Evolutionary conservation across 2,888 invertebrate genomes (phyloP).

Genomic region (Epinotia bilunana): DNA sequence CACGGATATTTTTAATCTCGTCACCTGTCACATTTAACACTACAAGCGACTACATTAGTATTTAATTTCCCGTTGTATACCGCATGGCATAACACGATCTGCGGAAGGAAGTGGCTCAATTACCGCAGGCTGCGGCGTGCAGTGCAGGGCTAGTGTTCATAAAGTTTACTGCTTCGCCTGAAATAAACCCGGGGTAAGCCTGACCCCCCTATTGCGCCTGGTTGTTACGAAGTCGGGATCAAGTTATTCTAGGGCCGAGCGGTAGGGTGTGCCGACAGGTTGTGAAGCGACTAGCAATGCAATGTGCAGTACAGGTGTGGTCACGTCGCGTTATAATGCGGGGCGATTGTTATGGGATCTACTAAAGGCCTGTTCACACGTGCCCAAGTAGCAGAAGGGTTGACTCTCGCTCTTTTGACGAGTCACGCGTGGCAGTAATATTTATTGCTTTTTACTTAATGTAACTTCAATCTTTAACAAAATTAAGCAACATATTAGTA

Average conservation of each 20-base stretch:
- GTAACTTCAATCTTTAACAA: neutral
- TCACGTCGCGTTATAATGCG: slow-evolving; percentile 62
- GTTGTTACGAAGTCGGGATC: neutral
- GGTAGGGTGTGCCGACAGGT: slow-evolving; percentile 4
- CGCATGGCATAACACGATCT: slow-evolving; percentile 52
- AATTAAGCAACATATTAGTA: neutral
- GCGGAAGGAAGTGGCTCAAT: slow-evolving; percentile 81
- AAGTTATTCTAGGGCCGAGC: neutral
- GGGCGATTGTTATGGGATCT: slow-evolving; percentile 36
- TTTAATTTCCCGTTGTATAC: slow-evolving; percentile 55
- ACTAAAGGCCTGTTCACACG: slow-evolving; percentile 28
- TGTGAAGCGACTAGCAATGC: neutral
- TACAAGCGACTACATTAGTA: slow-evolving; percentile 36
- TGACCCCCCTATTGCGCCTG: neutral
- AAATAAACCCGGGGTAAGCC: neutral
- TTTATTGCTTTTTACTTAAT: neutral
- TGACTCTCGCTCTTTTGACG: slow-evolving; percentile 3
- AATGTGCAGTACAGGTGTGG: slow-evolving; percentile 55
- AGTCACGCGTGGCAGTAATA: neutral
- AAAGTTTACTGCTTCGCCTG: neutral
- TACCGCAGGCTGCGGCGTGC: slow-evolving; percentile 64
- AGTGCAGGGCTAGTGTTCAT: slow-evolving; percentile 45
- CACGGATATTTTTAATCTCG: neutral
- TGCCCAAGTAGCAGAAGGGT: slow-evolving; percentile 12
- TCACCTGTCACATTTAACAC: slow-evolving; percentile 18